phyloP scores from a whole-genome alignment of 2,113 vertebrate genomes.

The Rhynchopsitta pachyrhyncha region DNA sequence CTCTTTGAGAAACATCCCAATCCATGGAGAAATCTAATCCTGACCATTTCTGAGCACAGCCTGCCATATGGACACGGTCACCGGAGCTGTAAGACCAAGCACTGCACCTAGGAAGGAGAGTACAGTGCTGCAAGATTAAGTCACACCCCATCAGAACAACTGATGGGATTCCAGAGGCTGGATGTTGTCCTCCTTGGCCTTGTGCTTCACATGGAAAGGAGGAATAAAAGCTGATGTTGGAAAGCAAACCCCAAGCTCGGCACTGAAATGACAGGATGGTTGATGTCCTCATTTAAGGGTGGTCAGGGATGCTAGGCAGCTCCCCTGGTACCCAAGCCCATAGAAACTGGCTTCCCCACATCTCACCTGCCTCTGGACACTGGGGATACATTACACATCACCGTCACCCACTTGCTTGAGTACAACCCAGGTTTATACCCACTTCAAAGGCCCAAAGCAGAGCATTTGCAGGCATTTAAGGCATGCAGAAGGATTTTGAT shows the following conservation, averaged over 20 bases:
- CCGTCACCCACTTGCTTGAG: not conserved
- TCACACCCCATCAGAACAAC: not conserved
- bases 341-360: not conserved
- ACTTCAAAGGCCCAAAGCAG: not conserved
- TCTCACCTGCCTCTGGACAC: not conserved
- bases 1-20: not conserved
- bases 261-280: not conserved
- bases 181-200: not conserved
- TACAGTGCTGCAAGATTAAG: not conserved
- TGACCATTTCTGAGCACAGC: not conserved
- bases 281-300: accelerated
- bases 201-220: not conserved
- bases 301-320: not conserved
- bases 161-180: not conserved
- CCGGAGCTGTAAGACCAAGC: not conserved
- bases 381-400: not conserved
- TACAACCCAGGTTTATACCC: not conserved
- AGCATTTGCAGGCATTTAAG: not conserved
- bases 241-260: not conserved
- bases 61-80: not conserved
- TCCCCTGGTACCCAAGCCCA: not conserved
- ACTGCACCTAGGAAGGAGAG: not conserved
- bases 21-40: not conserved
- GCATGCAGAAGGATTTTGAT: not conserved
- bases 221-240: not conserved